phyloP scores from a whole-genome alignment of 2,113 vertebrate species.

The Procavia capensis region DNA sequence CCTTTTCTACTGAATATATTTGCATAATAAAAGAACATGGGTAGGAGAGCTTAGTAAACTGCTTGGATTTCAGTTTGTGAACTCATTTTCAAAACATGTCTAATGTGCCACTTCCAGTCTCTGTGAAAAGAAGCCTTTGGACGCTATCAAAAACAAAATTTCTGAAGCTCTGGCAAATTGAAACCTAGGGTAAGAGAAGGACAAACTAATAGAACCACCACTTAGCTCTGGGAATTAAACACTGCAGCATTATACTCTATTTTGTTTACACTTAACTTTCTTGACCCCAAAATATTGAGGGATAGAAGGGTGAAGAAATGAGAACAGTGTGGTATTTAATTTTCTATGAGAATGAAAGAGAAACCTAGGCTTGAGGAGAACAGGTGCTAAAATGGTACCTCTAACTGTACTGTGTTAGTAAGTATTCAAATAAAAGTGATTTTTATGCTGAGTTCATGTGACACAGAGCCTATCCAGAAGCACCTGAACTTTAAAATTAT shows the following conservation, averaged over 20 bases:
- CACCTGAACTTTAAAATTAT: not conserved
- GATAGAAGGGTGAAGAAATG: not conserved
- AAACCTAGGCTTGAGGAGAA: not conserved
- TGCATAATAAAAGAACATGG: not conserved
- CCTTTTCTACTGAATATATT: not conserved
- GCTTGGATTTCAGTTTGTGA: not conserved
- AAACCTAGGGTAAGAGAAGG: not conserved
- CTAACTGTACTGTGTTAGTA: not conserved
- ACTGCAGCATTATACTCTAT: not conserved
- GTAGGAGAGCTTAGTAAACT: not conserved
- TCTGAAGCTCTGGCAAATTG: not conserved
- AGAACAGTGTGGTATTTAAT: not conserved
- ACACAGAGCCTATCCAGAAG: not conserved
- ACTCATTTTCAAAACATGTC: not conserved
- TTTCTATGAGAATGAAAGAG: slow-evolving; percentile 17
- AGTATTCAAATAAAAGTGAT: not conserved
- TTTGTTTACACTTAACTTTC: not conserved
- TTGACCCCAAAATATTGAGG: not conserved
- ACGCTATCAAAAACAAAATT: slow-evolving; percentile 5
- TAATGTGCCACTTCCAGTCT: not conserved
- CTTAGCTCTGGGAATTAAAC: not conserved
- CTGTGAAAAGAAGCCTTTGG: not conserved
- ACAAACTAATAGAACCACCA: not conserved
- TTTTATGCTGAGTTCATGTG: not conserved
- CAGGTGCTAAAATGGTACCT: not conserved